Percentiles rank a stretch among this genome's conserved stretches.
These are phyloP conservation scores for Montipora efflorescens DNA, from an alignment of 64 coral and sea anemone genomes.

Conservation along the genomic window DNA sequence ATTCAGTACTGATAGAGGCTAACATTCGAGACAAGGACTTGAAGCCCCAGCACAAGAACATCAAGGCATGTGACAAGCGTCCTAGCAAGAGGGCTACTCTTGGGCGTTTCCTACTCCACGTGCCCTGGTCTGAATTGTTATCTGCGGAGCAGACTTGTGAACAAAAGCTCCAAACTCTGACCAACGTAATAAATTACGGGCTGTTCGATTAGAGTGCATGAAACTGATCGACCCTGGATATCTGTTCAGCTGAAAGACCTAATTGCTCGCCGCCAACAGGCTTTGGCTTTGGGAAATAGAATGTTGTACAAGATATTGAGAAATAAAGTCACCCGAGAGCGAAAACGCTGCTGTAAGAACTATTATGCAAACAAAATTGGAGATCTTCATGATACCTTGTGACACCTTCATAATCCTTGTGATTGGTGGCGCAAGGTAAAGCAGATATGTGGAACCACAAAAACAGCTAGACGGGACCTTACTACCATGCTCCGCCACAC, in stretches of 20 bases:
- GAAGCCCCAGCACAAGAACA: too few species aligned
- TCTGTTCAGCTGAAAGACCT: constrained; percentile 57
- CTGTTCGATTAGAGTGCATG: constrained; percentile 57
- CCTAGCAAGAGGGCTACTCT: constrained; percentile 45
- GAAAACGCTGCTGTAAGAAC: too few species aligned
- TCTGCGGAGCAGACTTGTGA: constrained; percentile 8
- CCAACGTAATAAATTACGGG: constrained; percentile 54
- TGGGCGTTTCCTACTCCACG: constrained; percentile 47
- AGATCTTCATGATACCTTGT: too few species aligned
- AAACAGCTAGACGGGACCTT: background rate
- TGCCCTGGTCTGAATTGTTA: constrained; percentile 62
- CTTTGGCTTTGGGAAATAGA: constrained; percentile 25
- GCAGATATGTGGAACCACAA: constrained; percentile 38
- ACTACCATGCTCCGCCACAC: too few species aligned
- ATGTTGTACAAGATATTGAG: too few species aligned
- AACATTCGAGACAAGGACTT: too few species aligned
- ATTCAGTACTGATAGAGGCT: too few species aligned
- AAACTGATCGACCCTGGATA: constrained; percentile 64
- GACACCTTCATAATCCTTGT: too few species aligned
- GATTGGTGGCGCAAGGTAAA: background rate
- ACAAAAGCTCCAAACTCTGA: constrained; percentile 38
- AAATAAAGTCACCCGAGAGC: too few species aligned
- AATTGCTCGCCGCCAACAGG: constrained; percentile 54
- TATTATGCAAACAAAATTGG: too few species aligned
- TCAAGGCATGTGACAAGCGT: constrained; percentile 24